A percentile compares a stretch with the other conserved stretches of the same genome.
phyloP scores from a whole-genome alignment of 2,113 vertebrate species.

The Pseudolaguvia tuberculata region DNA sequence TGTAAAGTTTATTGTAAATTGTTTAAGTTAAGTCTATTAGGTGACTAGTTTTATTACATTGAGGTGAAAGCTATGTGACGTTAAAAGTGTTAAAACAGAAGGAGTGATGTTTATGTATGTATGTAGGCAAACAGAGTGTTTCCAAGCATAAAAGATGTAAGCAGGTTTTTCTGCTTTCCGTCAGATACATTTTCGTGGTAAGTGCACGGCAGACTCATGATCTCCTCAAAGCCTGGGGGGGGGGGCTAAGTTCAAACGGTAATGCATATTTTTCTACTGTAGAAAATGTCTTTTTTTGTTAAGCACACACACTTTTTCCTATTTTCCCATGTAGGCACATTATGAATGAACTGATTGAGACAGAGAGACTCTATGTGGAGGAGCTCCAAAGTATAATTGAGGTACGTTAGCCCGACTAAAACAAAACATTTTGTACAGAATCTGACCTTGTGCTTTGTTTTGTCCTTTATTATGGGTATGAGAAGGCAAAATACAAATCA shows the following conservation, averaged over 20 bases:
- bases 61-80: no score
- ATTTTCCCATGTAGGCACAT: slow-evolving; percentile 73
- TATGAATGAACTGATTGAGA: slow-evolving; percentile 89
- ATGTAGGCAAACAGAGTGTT: neutral
- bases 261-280: neutral
- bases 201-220: neutral
- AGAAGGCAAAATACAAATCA: neutral
- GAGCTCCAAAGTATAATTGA: slow-evolving; percentile 93
- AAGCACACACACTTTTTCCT: neutral
- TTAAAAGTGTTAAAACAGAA: no score
- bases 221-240: neutral
- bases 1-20: no score
- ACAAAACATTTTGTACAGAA: neutral
- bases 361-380: slow-evolving; percentile 88
- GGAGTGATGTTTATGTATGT: neutral
- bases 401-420: slow-evolving; percentile 65
- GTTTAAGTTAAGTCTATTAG: no score
- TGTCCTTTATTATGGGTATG: neutral
- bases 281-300: no score
- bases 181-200: neutral
- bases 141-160: neutral
- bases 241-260: neutral
- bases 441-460: neutral
- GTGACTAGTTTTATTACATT: no score
- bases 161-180: neutral